These are phyloP conservation scores for Drosophila borealis DNA, from an alignment of 2,888 invertebrate species.

Conservation along the genomic window DNA sequence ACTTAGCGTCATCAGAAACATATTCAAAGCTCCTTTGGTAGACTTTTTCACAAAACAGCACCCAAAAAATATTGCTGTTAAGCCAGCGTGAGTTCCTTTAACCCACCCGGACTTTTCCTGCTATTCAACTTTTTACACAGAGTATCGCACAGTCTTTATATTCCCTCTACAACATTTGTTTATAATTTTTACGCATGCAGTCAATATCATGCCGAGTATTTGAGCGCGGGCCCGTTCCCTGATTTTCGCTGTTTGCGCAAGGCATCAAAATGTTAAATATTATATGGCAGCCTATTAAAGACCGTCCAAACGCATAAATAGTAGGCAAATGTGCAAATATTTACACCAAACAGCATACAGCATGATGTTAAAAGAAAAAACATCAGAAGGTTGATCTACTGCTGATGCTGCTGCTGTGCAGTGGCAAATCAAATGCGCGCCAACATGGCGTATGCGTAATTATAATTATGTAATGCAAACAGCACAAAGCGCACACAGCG, in stretches of 20 bases:
- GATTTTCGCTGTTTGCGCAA: constrained; percentile 34
- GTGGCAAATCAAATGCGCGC: constrained; percentile 62
- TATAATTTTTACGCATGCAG: not conserved
- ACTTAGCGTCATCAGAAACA: no score
- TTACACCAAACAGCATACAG: constrained; percentile 32
- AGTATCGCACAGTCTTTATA: not conserved
- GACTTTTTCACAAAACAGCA: no score
- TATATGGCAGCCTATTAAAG: constrained; percentile 53
- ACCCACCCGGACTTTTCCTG: not conserved
- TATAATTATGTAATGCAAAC: constrained; percentile 79
- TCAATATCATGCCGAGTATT: constrained; percentile 34
- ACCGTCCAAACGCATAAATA: constrained; percentile 12
- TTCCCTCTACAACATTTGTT: no score
- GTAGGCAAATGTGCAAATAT: constrained; percentile 56
- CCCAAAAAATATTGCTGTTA: no score
- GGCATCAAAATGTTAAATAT: constrained; percentile 60
- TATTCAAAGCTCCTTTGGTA: no score
- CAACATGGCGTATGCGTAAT: constrained; percentile 79
- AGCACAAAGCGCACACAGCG: constrained; percentile 49
- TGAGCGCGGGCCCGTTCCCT: constrained; percentile 1
- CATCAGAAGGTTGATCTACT: not conserved
- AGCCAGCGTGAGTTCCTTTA: not conserved
- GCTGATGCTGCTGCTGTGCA: constrained; percentile 8
- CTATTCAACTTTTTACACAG: not conserved
- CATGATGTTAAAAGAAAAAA: constrained; percentile 19